Base-by-base conservation (phyloP, 1,140 invertebrate species). In the Lordiphosa clarofinis region DNA sequence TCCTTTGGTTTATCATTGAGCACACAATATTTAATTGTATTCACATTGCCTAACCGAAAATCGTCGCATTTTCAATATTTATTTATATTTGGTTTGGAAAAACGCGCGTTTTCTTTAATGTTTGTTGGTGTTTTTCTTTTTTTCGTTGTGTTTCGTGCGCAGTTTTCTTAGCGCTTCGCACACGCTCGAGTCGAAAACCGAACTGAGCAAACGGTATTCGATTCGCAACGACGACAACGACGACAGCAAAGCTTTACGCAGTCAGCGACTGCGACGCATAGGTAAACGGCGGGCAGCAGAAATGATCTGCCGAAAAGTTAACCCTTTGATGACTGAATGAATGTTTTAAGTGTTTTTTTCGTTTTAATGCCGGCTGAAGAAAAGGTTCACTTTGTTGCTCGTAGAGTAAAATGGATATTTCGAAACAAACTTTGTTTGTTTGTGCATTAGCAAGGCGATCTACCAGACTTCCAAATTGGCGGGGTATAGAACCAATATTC, bases 141-240 rank as follows among this genome's bases (percentile, higher is more conserved):
- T 57, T 48, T 57, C 55, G 47, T 12, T 38, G 42, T 38, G 43
- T 55, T 54, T 40, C 56, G 48, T 60, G 66, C 65, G 66, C 65
- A 33, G 35, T 55, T 69, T 50, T 61, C 44, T 68, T 39, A 50
- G 56, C 64, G 64, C 44, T 69, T 69, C 67, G 67, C 47, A 70
- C 65, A 40, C 65, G 53, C 50, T 70, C 64, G 69, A 69, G 69
- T 63, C 78, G 55, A 82, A 73, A 70, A 82, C 68, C 78, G 78
- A 82, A 82, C 78, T 82, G 42, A 84, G 36, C 60, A 39, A 35
- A 58, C 59, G 35, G 46, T n/a, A 53, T 64, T 68, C 57, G 70
- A 39, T 39, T 19, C 1, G 24, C 65, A 52, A 37, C 40, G 55
- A 21, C 49, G 56, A 31, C 40, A 50, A 21, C 49, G 56, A 31